phyloP scores from a whole-genome alignment of 1,140 invertebrate genomes.

The Lordiphosa collinella region DNA sequence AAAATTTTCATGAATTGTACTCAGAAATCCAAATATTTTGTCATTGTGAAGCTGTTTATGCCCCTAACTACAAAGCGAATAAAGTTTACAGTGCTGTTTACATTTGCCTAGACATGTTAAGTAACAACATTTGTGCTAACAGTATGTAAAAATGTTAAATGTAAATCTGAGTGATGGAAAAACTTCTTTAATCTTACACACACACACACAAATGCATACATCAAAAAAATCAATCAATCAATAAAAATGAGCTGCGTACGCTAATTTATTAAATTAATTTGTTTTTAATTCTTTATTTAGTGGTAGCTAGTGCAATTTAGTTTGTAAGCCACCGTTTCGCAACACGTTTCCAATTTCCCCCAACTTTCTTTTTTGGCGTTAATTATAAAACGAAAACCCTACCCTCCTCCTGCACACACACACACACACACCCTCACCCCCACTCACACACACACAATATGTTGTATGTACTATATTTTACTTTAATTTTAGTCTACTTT shows the following conservation, averaged over 20 bases:
- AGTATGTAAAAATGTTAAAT: no score
- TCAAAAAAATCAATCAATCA: conserved; percentile 36
- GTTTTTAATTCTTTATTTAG: conserved; percentile 79
- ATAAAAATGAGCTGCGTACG: conserved; percentile 52
- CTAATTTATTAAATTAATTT: conserved; percentile 77
- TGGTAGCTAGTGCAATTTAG: conserved; percentile 80
- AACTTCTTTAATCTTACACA: conserved; percentile 3
- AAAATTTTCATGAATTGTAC: no score
- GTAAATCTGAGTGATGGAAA: no score
- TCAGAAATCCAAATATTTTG: no score
- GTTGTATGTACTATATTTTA: conserved; percentile 64
- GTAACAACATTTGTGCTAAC: no score
- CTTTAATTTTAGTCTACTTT: conserved; percentile 67
- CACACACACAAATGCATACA: conserved; percentile 3
- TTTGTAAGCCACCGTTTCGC: conserved; percentile 43
- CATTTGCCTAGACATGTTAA: no score
- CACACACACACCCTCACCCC: conserved; percentile 6
- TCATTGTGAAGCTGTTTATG: no score
- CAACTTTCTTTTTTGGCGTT: conserved; percentile 54
- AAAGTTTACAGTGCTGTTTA: no score
- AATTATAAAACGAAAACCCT: conserved; percentile 21
- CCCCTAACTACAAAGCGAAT: no score
- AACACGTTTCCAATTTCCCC: conserved; percentile 14
- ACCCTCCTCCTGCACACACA: conserved; percentile 13
- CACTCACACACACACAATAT: conserved; percentile 29